Conservation (phyloP, 2,797 vertebrate genomes). For the Pseudochirops corinnae region DNA sequence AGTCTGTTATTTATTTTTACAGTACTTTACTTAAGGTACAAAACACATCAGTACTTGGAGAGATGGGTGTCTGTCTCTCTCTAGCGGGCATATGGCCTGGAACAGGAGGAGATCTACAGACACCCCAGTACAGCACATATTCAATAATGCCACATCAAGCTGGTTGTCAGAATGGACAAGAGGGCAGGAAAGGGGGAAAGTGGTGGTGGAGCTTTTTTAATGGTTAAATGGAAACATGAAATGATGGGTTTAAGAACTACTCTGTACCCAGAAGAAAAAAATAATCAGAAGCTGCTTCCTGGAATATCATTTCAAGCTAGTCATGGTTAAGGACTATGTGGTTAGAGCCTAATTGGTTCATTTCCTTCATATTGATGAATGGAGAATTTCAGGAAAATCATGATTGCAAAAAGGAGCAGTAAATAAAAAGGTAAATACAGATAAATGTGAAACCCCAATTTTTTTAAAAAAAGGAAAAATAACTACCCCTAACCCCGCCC, state of each 20-base stretch:
- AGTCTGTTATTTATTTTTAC: conserved; percentile 88
- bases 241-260: conserved; percentile 77
- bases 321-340: conserved; percentile 78
- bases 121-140: conserved; percentile 75
- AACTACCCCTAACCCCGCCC: conserved; percentile 65
- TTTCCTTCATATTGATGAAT: conserved; percentile 87
- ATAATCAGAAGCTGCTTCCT: conserved; percentile 7
- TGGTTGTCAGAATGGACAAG: conserved; percentile 76
- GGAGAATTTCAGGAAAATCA: conserved; percentile 80
- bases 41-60: conserved; percentile 86
- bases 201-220: conserved; percentile 62
- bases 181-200: conserved; percentile 56
- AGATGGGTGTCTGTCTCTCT: conserved; percentile 69
- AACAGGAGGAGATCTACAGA: conserved; percentile 26
- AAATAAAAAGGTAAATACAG: conserved; percentile 85
- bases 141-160: conserved; percentile 76
- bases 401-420: conserved; percentile 82
- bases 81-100: conserved; percentile 70
- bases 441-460: conserved; percentile 80
- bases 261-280: conserved; percentile 78
- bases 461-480: background rate
- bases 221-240: conserved; percentile 75
- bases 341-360: conserved; percentile 80
- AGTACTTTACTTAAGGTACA: conserved; percentile 84
- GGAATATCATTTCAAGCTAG: conserved; percentile 76